These are phyloP conservation scores for Rhizomys pruinosus DNA, from an alignment of 2,113 vertebrate species.

Conservation along the genomic window DNA sequence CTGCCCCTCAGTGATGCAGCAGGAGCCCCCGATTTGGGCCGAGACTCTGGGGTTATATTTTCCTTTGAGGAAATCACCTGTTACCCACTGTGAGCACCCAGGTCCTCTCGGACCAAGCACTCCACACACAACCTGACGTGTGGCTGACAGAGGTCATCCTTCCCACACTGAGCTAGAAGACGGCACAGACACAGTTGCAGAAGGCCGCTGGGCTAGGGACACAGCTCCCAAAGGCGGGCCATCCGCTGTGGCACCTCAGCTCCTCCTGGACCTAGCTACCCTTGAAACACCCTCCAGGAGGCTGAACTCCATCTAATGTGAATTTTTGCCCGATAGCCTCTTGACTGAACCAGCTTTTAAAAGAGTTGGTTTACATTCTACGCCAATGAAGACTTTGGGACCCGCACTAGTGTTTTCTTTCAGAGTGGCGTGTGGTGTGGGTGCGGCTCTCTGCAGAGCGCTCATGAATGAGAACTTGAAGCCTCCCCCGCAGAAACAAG, in stretches of 20 bases:
- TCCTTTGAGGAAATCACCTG: too few relatives aligned
- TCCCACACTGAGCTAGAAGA: neutral
- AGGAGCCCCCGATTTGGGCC: too few relatives aligned
- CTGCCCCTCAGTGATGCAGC: too few relatives aligned
- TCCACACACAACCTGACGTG: too few relatives aligned
- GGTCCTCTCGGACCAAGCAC: too few relatives aligned
- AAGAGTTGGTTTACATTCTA: neutral
- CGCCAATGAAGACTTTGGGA: neutral
- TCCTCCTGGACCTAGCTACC: neutral
- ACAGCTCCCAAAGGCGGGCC: neutral
- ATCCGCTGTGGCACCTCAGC: neutral
- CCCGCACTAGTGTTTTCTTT: neutral
- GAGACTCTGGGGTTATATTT: too few relatives aligned
- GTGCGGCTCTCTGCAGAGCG: accelerated
- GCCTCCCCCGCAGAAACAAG: neutral
- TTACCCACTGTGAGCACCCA: too few relatives aligned
- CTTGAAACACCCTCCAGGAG: neutral
- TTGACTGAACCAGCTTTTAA: neutral
- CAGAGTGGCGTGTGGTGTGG: neutral
- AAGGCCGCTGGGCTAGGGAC: neutral
- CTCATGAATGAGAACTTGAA: neutral
- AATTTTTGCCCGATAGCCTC: neutral
- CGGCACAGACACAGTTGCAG: neutral
- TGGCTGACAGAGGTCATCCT: neutral
- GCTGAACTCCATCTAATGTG: too few relatives aligned